These are phyloP conservation scores for Spheniscus mendiculus DNA, from an alignment of 2,113 vertebrate genomes.

Conservation along the genomic window DNA sequence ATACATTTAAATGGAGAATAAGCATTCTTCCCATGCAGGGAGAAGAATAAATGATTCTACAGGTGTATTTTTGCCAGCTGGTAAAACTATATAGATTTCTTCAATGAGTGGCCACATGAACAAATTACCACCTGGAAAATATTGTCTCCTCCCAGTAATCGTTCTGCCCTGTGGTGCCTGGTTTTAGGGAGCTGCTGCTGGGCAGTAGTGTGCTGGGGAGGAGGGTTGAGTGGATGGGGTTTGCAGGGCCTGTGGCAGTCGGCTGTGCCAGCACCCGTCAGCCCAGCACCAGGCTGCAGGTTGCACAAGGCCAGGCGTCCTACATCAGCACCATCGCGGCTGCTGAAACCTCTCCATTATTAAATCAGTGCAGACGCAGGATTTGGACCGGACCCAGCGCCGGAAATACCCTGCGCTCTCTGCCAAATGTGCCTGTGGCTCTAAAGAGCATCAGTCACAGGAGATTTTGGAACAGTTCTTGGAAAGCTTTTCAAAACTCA, in stretches of 20 bases:
- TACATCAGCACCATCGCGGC: background rate
- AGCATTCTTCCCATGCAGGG: background rate
- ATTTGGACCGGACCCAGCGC: background rate
- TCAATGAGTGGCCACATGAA: background rate
- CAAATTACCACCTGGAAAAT: background rate
- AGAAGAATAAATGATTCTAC: conserved; percentile 6
- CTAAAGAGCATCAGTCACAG: background rate
- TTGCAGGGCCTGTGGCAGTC: background rate
- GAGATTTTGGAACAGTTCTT: conserved; percentile 6
- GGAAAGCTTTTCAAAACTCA: background rate
- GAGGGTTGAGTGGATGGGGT: background rate
- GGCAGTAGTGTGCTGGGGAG: accelerated
- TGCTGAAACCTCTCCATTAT: background rate
- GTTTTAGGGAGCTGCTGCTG: background rate
- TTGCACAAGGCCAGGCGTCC: background rate
- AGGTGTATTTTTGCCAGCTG: conserved; percentile 25
- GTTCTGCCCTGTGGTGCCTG: background rate
- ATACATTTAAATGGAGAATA: background rate
- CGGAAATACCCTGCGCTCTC: background rate
- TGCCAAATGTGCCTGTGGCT: background rate
- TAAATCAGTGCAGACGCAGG: accelerated
- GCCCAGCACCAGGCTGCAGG: background rate
- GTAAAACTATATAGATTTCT: background rate
- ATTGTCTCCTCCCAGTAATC: accelerated
- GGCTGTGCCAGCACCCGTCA: background rate